Evolutionary conservation across 1,140 invertebrate genomes (phyloP), one percentile per base, ranked within the genome.

Genomic region (Idris sp.): DNA sequence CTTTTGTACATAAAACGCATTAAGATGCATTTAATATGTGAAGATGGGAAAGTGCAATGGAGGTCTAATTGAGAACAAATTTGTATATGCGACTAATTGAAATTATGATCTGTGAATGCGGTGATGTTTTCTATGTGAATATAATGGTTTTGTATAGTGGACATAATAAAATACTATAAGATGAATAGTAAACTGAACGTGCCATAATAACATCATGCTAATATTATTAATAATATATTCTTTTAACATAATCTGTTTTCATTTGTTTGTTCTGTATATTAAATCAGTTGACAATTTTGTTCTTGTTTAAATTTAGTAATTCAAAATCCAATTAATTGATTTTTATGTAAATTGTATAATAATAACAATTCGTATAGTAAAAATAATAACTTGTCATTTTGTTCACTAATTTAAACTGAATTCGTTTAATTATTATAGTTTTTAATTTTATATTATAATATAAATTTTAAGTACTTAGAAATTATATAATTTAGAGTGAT

Each of bases 31-130:
- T 86, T 86, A 78, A 74, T 83, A 83, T 84, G 84, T 83, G 81
- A 84, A 83, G 79, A 86, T 85, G 86, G 86, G 84, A 85, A 83
- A 86, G 86, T 87, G 86, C 86, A 87, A 87, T 87, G 83, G 78
- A 83, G 77, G 73, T 82, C 59, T 79, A 74, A 69, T 49, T 76
- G 44, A 53, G 62, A 77, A 72, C 49, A 67, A 76, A 73, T 62
- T n/a, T 78, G 58, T 80, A 76, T 74, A 75, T 78, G 77, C 65
- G 48, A 48, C 28, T 54, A 69, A 72, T 77, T 75, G 61, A 53
- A 54, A 62, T 78, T 56, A 49, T 76, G 43, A 72, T 74, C 56
- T 33, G 25, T 74, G 72, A 68, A 69, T 74, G 72, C 41, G 33
- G 33, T 64, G 54, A 64, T 35, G 25, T 59, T 67, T 79, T 76